Conservation (phyloP, 2,113 vertebrate species). For the Ranitomeya imitator region DNA sequence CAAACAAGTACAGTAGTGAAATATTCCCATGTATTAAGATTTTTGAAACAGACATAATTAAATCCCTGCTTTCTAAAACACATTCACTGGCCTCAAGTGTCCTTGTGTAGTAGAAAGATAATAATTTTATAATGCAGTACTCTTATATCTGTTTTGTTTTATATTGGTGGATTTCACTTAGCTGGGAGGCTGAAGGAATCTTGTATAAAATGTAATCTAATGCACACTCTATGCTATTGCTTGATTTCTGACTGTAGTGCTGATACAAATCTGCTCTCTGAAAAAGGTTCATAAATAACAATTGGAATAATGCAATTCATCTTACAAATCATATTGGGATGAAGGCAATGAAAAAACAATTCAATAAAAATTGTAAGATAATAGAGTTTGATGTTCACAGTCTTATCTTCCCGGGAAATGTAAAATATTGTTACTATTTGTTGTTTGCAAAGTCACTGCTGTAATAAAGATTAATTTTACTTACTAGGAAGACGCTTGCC, state of each 20-base stretch:
- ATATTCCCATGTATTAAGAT: background rate
- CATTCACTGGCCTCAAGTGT: background rate
- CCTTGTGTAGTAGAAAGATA: background rate
- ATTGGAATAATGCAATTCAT: conserved; percentile 51
- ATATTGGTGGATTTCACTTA: background rate
- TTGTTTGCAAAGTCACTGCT: conserved; percentile 54
- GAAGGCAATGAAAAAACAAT: conserved; percentile 41
- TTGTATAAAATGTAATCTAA: conserved; percentile 9
- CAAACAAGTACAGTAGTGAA: background rate
- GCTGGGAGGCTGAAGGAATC: background rate
- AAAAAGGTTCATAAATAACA: conserved; percentile 52
- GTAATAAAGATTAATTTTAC: conserved; percentile 52
- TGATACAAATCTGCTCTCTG: conserved; percentile 49
- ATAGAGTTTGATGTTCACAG: conserved; percentile 59
- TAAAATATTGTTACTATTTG: conserved; percentile 61
- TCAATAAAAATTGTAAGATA: conserved; percentile 58
- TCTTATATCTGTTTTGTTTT: background rate
- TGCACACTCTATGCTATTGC: conserved; percentile 8
- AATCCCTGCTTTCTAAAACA: background rate
- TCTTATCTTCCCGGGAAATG: conserved; percentile 45
- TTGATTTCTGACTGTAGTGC: conserved; percentile 23
- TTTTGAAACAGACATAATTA: background rate
- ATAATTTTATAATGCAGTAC: background rate
- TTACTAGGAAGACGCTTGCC: conserved; percentile 47
- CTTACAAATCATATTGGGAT: conserved; percentile 53